A percentile compares a stretch with the other conserved stretches of the same genome.
Evolutionary conservation across 2,113 vertebrate species (phyloP).

Genomic region (Megaceryle maxima): DNA sequence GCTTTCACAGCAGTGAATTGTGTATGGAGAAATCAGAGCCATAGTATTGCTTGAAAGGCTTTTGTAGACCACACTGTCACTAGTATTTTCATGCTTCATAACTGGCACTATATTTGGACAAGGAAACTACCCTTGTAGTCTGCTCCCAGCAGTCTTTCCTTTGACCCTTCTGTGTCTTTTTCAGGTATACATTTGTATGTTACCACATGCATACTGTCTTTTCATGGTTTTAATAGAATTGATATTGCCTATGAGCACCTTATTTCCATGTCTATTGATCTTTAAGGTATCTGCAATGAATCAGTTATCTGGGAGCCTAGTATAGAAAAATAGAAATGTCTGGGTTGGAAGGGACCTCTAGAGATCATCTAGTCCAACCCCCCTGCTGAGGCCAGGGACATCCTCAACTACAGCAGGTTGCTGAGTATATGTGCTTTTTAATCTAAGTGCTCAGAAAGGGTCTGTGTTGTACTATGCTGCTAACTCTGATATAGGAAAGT

Average conservation of each 20-base stretch:
- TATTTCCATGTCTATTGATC: neutral
- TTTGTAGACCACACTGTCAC: neutral
- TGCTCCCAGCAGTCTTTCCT: neutral
- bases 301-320: neutral
- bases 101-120: neutral
- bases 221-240: neutral
- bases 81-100: neutral
- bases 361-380: too few species aligned
- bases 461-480: neutral
- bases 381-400: too few species aligned
- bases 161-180: neutral
- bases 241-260: neutral
- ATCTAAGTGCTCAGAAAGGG: neutral
- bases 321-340: too few species aligned
- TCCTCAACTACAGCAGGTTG: too few species aligned
- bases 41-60: neutral
- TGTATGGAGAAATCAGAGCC: neutral
- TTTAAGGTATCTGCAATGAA: neutral
- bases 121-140: neutral
- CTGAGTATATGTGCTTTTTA: neutral
- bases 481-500: neutral
- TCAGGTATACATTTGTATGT: neutral
- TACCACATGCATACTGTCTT: neutral
- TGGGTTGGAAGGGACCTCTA: too few species aligned
- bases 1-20: neutral